These are phyloP conservation scores for Marisa cornuarietis DNA, from an alignment of 1,140 invertebrate genomes.

Conservation along the genomic window DNA sequence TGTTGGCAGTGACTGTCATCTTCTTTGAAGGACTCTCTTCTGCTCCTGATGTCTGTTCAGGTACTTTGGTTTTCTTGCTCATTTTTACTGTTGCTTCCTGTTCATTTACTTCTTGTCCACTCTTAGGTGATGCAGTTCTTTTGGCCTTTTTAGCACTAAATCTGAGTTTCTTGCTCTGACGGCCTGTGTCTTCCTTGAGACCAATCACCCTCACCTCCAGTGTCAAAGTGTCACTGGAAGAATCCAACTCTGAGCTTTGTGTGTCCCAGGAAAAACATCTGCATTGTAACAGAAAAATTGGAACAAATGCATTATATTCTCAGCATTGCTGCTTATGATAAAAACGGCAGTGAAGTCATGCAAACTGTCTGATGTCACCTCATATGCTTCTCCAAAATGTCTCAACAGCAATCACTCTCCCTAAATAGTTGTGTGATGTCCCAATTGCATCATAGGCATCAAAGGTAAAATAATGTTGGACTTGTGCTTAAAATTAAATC, in stretches of 20 bases:
- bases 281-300: neutral
- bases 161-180: neutral
- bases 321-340: neutral
- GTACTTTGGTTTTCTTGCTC: conserved; percentile 1
- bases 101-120: neutral
- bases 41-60: neutral
- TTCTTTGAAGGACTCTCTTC: neutral
- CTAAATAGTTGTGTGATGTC: neutral
- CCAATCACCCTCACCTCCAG: conserved; percentile 11
- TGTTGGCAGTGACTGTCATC: neutral
- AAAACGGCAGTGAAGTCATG: neutral
- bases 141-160: neutral
- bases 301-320: neutral
- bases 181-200: neutral
- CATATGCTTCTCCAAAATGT: neutral
- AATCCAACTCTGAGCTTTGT: neutral
- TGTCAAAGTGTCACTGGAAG: neutral
- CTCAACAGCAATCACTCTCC: neutral
- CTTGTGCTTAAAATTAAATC: too few relatives aligned
- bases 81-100: neutral
- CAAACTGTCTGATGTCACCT: neutral
- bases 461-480: neutral
- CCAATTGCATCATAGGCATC: neutral
- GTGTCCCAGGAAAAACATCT: conserved; percentile 23
- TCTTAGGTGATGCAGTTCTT: neutral